Percentiles rank a stretch among this genome's conserved stretches.
Evolutionary conservation across 2,797 vertebrate genomes (phyloP).

Genomic region (Dicrostonyx torquatus): DNA sequence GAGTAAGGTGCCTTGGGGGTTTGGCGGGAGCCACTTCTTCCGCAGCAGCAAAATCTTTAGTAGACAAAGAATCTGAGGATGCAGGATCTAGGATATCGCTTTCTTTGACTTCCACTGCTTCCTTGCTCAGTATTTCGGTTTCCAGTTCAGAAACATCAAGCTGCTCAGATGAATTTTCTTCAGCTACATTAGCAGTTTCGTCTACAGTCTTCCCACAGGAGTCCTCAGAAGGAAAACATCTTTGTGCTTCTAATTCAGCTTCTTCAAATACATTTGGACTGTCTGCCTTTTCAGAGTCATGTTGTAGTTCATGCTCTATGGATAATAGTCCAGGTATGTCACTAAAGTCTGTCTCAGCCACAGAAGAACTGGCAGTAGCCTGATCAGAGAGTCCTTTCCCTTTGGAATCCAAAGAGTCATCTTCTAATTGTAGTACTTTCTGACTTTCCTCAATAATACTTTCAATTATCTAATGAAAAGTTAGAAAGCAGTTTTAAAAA

Average conservation of each 20-base stretch:
- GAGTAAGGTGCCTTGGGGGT: slow-evolving; percentile 92
- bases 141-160: slow-evolving; percentile 75
- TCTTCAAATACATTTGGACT: slow-evolving; percentile 76
- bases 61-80: slow-evolving; percentile 76
- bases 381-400: slow-evolving; percentile 79
- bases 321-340: slow-evolving; percentile 82
- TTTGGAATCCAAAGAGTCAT: slow-evolving; percentile 85
- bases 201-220: slow-evolving; percentile 75
- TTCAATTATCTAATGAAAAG: slow-evolving; percentile 93
- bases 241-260: slow-evolving; percentile 73
- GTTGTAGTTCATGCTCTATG: slow-evolving; percentile 81
- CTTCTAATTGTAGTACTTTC: slow-evolving; percentile 88
- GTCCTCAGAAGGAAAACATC: slow-evolving; percentile 73
- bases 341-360: slow-evolving; percentile 78
- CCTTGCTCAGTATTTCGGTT: slow-evolving; percentile 69
- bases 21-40: slow-evolving; percentile 92
- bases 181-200: slow-evolving; percentile 68
- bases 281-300: slow-evolving; percentile 76
- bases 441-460: slow-evolving; percentile 98
- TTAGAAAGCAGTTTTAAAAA: slow-evolving; percentile 66
- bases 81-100: slow-evolving; percentile 88
- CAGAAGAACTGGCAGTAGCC: slow-evolving; percentile 73
- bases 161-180: slow-evolving; percentile 74
- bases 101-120: slow-evolving; percentile 81
- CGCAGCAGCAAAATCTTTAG: slow-evolving; percentile 83